Evolutionary conservation across 2,888 invertebrate species (phyloP).

Genomic region (Exephanes ischioxanthus): DNA sequence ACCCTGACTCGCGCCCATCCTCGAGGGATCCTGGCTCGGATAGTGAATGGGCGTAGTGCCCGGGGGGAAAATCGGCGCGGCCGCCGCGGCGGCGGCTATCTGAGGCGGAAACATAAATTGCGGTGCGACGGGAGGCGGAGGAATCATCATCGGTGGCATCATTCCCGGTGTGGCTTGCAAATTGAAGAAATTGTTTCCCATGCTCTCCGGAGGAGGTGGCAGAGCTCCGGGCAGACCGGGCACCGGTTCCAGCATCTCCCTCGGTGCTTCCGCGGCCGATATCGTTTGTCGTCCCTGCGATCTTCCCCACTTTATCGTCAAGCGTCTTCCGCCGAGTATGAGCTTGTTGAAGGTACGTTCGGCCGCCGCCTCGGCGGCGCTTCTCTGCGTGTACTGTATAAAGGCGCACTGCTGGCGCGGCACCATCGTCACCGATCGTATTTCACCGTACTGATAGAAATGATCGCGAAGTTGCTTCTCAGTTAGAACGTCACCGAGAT

Average conservation of each 20-base stretch:
- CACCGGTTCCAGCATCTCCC: slow-evolving; percentile 90
- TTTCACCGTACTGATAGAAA: slow-evolving; percentile 99
- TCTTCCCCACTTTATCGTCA: slow-evolving; percentile 99
- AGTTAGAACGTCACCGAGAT: slow-evolving; percentile 94
- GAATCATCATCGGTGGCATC: slow-evolving; percentile 84
- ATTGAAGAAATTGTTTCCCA: slow-evolving; percentile 90
- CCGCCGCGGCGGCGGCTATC: slow-evolving; percentile 84
- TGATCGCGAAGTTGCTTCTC: slow-evolving; percentile 97
- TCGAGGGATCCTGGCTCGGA: slow-evolving; percentile 98
- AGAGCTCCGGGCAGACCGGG: slow-evolving; percentile 92
- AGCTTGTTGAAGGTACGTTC: slow-evolving; percentile 98
- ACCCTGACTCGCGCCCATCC: slow-evolving; percentile 90
- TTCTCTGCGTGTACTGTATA: slow-evolving; percentile 96
- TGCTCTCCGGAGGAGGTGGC: slow-evolving; percentile 88
- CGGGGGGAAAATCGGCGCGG: slow-evolving; percentile 85
- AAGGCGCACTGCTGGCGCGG: slow-evolving; percentile 98
- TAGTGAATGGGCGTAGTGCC: slow-evolving; percentile 92
- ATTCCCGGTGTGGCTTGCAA: slow-evolving; percentile 84
- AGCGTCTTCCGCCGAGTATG: slow-evolving; percentile 92
- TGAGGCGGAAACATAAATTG: slow-evolving; percentile 84
- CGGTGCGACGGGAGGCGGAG: slow-evolving; percentile 85
- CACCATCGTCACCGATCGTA: slow-evolving; percentile 96
- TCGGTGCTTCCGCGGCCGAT: slow-evolving; percentile 85
- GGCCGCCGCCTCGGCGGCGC: slow-evolving; percentile 96
- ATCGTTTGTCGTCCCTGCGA: slow-evolving; percentile 92